Conservation (phyloP, 1,140 invertebrate species). For the Zaprionus africanus region DNA sequence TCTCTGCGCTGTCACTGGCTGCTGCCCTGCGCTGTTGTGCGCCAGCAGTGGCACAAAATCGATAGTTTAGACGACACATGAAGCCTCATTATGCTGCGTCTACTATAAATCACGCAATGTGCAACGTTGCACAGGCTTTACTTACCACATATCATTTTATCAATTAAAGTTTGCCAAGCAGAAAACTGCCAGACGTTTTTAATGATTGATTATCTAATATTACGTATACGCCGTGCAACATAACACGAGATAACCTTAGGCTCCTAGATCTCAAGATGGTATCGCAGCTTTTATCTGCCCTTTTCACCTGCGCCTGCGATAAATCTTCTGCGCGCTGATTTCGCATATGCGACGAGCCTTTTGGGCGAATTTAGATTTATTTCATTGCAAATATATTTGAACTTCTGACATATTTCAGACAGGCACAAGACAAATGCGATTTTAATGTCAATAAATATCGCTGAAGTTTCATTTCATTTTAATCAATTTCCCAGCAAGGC, state of each 20-base stretch:
- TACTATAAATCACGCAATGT: constrained; percentile 55
- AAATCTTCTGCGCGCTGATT: constrained; percentile 60
- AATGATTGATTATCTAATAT: constrained; percentile 4
- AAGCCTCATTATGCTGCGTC: constrained; percentile 71
- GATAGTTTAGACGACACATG: constrained; percentile 67
- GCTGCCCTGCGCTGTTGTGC: constrained; percentile 1
- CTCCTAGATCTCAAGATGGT: constrained; percentile 30
- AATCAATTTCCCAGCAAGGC: background rate
- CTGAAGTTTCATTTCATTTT: constrained; percentile 30
- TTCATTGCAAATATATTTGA: constrained; percentile 60
- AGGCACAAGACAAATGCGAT: constrained; percentile 61
- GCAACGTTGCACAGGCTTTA: constrained; percentile 22
- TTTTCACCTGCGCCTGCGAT: constrained; percentile 50
- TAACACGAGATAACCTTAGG: background rate
- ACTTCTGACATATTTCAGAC: constrained; percentile 66
- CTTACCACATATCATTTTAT: constrained; percentile 16
- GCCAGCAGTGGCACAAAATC: constrained; percentile 65
- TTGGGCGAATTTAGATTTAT: constrained; percentile 68
- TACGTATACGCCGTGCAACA: background rate
- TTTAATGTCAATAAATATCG: constrained; percentile 71
- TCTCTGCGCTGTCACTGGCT: constrained; percentile 16
- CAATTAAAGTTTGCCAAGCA: constrained; percentile 24
- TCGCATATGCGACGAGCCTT: constrained; percentile 64
- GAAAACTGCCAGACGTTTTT: background rate
- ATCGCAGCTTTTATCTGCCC: constrained; percentile 35